A percentile compares a stretch with the other conserved stretches of the same genome.
Conservation (phyloP, 2,888 invertebrate species). For the Lissocephala sabroskyi region DNA sequence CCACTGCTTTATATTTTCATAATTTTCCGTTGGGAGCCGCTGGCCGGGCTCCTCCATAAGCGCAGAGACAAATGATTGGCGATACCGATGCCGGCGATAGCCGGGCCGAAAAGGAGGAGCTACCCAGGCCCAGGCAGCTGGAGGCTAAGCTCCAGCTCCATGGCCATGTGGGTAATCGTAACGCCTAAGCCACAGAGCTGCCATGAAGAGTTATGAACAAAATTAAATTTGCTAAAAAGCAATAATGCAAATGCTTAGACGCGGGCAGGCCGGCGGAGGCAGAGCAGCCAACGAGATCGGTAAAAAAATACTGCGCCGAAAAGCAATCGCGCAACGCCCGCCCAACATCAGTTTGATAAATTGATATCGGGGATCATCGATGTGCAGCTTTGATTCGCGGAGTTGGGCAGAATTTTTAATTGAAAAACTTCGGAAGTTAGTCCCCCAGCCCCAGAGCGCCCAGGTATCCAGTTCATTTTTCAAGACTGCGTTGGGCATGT, state of each 20-base stretch:
- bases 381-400: conserved; percentile 34
- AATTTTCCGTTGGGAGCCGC: conserved; percentile 30
- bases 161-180: no score
- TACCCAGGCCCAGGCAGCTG: conserved; percentile 15
- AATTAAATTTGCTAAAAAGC: conserved; percentile 59
- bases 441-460: conserved; percentile 1
- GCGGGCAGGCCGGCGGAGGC: conserved; percentile 5
- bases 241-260: conserved; percentile 14
- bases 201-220: conserved; percentile 52
- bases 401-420: conserved; percentile 47
- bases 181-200: conserved; percentile 52
- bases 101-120: conserved; percentile 23
- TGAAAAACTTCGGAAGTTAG: conserved; percentile 35
- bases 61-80: conserved; percentile 56
- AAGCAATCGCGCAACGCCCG: conserved; percentile 66
- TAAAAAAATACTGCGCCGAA: conserved; percentile 31
- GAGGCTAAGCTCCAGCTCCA: conserved; percentile 13
- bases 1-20: conserved; percentile 45
- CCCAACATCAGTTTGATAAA: conserved; percentile 70
- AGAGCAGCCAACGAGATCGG: conserved; percentile 10
- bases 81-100: conserved; percentile 28
- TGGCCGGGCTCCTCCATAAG: conserved; percentile 46
- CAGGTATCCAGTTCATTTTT: conserved; percentile 6
- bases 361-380: conserved; percentile 71
- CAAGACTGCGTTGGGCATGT: background rate